Evolutionary conservation across 2,113 vertebrate species (phyloP).

Genomic region (Todiramphus chloris): DNA sequence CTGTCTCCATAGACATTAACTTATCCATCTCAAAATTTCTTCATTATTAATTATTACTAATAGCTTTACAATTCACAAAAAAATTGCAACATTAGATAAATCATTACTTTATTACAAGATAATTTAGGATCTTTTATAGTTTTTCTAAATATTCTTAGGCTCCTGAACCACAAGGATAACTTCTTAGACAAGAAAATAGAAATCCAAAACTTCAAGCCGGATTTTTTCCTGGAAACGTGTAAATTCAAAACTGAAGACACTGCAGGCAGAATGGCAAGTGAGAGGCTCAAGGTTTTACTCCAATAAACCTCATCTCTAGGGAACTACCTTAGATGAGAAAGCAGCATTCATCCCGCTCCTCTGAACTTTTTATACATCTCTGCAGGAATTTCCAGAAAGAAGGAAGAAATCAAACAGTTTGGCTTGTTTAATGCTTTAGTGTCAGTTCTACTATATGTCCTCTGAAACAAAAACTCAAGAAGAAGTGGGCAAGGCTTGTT

Average conservation of each 20-base stretch:
- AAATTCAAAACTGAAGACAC: background rate
- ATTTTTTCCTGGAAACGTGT: background rate
- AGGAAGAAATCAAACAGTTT: background rate
- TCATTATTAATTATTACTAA: background rate
- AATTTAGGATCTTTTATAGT: background rate
- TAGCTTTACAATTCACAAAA: background rate
- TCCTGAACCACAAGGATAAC: background rate
- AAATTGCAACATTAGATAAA: background rate
- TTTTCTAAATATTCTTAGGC: background rate
- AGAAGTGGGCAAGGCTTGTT: background rate
- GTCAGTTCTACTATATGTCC: background rate
- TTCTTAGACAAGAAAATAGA: background rate
- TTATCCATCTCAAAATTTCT: background rate
- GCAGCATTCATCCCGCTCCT: background rate
- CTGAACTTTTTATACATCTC: background rate
- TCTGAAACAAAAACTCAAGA: background rate
- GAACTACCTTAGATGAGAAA: background rate
- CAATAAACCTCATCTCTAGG: background rate
- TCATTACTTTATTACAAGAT: background rate
- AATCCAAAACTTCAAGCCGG: background rate
- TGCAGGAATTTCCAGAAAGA: background rate
- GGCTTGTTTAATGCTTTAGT: background rate
- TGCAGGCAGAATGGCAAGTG: background rate
- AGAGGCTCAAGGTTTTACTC: background rate
- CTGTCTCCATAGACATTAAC: background rate